Evolutionary conservation across 2,113 vertebrate species (phyloP).

Genomic region (Campylomormyrus tamandua): DNA sequence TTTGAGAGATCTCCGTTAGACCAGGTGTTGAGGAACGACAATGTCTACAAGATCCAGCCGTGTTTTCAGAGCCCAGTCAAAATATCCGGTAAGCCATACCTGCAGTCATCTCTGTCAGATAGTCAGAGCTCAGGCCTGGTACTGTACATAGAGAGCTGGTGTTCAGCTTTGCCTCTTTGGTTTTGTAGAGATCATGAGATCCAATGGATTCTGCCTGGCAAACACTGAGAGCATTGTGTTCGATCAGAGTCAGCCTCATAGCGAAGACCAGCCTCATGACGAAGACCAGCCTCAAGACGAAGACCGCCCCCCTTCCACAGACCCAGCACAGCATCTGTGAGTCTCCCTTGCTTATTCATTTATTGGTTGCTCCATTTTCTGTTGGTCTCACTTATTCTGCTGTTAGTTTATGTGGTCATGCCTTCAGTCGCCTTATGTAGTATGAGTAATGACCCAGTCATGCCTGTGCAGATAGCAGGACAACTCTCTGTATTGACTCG

Average conservation of each 20-base stretch:
- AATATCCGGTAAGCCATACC: constrained; percentile 63
- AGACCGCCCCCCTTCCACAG: constrained; percentile 57
- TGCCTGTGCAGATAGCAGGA: background rate
- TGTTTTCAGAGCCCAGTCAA: constrained; percentile 74
- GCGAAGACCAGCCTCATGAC: constrained; percentile 13
- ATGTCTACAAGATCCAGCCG: constrained; percentile 69
- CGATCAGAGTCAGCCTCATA: constrained; percentile 66
- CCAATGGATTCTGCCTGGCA: constrained; percentile 80
- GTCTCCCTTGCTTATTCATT: constrained; percentile 11
- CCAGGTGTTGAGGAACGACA: constrained; percentile 69
- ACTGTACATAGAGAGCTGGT: background rate
- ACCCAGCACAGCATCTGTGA: constrained; percentile 63
- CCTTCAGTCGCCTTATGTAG: background rate
- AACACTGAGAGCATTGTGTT: constrained; percentile 81
- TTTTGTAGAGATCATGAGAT: constrained; percentile 74
- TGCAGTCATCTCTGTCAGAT: background rate
- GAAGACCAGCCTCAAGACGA: constrained; percentile 55
- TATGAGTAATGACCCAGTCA: background rate
- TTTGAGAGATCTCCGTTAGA: constrained; percentile 75
- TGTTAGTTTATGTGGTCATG: background rate
- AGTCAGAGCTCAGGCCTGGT: background rate
- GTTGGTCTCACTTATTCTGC: background rate
- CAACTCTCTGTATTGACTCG: background rate
- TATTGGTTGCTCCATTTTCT: background rate
- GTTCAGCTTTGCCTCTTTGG: background rate